Conservation (phyloP, 1,140 invertebrate genomes). For the Scaptomyza montana region DNA sequence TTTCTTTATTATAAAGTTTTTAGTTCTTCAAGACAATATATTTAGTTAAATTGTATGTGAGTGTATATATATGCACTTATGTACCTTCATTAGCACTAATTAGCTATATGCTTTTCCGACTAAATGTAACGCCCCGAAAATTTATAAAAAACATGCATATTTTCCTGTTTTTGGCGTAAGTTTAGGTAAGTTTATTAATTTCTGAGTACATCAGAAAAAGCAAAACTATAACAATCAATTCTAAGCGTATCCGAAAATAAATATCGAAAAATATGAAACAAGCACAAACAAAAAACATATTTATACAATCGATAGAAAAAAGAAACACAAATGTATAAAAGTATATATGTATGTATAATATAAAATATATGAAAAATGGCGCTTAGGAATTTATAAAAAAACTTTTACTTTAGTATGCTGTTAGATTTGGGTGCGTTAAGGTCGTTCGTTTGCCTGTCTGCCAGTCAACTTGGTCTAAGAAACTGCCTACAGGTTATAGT, state of each 20-base stretch:
- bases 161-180: conserved; percentile 21
- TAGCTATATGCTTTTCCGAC: conserved; percentile 60
- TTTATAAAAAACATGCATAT: conserved; percentile 17
- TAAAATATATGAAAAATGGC: conserved; percentile 24
- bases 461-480: conserved; percentile 5
- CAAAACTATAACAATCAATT: conserved; percentile 39
- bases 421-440: conserved; percentile 19
- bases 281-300: conserved; percentile 59
- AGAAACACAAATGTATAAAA: conserved; percentile 60
- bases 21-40: conserved; percentile 61
- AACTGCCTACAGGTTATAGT: conserved; percentile 5
- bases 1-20: conserved; percentile 13
- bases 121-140: conserved; percentile 45
- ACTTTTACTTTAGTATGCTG: conserved; percentile 26
- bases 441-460: conserved; percentile 20
- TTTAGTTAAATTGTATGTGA: conserved; percentile 58
- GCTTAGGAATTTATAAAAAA: conserved; percentile 50
- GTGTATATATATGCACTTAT: conserved; percentile 40
- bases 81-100: conserved; percentile 66
- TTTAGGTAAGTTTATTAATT: conserved; percentile 61
- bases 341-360: conserved; percentile 15
- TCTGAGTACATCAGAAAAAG: conserved; percentile 33
- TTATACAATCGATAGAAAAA: conserved; percentile 54
- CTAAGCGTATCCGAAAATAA: conserved; percentile 52
- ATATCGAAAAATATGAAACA: conserved; percentile 52